Evolutionary conservation across 2,113 vertebrate species (phyloP).

Genomic region (Halichoeres trimaculatus): DNA sequence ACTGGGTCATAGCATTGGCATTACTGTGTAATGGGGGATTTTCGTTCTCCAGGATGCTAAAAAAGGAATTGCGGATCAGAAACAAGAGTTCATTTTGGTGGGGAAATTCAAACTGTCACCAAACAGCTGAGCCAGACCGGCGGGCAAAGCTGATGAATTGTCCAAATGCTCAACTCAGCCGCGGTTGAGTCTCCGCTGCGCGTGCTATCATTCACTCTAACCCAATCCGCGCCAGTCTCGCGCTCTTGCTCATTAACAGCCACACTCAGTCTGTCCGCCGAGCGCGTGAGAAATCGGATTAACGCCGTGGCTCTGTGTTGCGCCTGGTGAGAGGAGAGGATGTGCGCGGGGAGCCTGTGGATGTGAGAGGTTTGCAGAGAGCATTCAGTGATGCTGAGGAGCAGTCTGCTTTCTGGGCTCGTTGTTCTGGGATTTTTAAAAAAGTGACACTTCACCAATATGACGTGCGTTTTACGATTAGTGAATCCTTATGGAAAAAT

Average conservation of each 20-base stretch:
- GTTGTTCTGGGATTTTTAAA: conserved; percentile 14
- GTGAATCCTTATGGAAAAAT: conserved; percentile 29
- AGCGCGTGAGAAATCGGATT: conserved; percentile 64
- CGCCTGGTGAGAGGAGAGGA: conserved; percentile 48
- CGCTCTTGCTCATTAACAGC: conserved; percentile 56
- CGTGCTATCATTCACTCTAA: conserved; percentile 18
- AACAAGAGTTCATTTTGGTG: conserved; percentile 20
- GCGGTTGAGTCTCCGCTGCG: conserved; percentile 12
- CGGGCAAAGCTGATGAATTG: conserved; percentile 18
- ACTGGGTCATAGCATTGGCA: conserved; percentile 60
- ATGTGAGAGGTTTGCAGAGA: conserved; percentile 43
- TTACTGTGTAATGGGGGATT: conserved; percentile 35
- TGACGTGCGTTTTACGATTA: conserved; percentile 27
- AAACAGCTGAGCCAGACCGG: conserved; percentile 2
- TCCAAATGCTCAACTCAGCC: conserved; percentile 42
- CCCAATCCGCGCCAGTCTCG: conserved; percentile 15
- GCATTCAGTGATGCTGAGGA: conserved; percentile 20
- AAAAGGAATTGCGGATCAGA: conserved; percentile 6
- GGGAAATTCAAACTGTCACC: conserved; percentile 32
- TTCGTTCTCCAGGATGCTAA: not conserved
- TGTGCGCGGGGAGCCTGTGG: conserved; percentile 56
- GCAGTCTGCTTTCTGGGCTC: conserved; percentile 18
- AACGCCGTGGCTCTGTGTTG: conserved; percentile 27
- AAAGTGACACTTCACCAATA: conserved; percentile 45
- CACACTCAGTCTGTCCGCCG: conserved; percentile 39